phyloP scores from a whole-genome alignment of 2,797 vertebrate species.

The Sebastes oblongus region DNA sequence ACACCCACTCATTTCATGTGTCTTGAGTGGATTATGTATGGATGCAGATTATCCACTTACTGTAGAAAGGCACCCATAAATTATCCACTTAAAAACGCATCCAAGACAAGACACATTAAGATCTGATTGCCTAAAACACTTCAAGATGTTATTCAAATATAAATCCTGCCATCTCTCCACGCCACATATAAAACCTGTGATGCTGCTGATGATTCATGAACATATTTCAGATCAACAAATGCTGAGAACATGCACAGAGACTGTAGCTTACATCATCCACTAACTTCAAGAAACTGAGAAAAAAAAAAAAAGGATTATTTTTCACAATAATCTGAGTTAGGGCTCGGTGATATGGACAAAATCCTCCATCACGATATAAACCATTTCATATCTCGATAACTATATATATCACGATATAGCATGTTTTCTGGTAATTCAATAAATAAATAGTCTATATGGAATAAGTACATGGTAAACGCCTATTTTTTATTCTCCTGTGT shows the following conservation, averaged over 20 bases:
- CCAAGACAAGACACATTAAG: conserved; percentile 9
- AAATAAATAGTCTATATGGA: too few species aligned
- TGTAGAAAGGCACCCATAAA: conserved; percentile 27
- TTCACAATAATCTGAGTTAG: not conserved
- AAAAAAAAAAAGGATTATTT: not conserved
- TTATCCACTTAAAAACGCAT: conserved; percentile 35
- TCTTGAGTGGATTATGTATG: conserved; percentile 39
- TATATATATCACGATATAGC: too few species aligned
- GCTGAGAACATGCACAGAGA: not conserved
- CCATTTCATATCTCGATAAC: too few species aligned
- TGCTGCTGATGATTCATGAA: not conserved
- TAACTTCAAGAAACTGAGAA: not conserved
- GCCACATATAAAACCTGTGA: not conserved
- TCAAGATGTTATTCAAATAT: conserved; percentile 26
- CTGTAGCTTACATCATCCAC: not conserved
- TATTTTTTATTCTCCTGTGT: too few species aligned
- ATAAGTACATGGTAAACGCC: too few species aligned
- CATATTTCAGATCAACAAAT: not conserved
- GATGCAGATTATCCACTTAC: conserved; percentile 35
- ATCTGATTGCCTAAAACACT: conserved; percentile 30
- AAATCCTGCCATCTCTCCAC: not conserved
- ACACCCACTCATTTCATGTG: conserved; percentile 7
- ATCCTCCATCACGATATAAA: too few species aligned
- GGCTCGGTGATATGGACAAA: fast-evolving
- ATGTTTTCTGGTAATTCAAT: too few species aligned